These are phyloP conservation scores for Phaethon lepturus DNA, from an alignment of 2,113 vertebrate species.

Conservation along the genomic window DNA sequence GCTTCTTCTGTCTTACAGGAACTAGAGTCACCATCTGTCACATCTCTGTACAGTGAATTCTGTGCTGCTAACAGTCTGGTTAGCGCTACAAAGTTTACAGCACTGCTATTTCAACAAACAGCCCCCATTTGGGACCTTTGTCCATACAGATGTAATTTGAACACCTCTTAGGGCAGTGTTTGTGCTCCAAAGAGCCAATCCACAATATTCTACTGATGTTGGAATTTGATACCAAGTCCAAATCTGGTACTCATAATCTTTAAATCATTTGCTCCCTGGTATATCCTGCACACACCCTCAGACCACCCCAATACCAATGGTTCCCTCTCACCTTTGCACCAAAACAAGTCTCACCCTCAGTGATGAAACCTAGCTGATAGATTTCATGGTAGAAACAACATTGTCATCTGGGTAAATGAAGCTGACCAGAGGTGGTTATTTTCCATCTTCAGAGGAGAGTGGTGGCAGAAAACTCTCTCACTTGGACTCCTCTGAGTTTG, in stretches of 20 bases:
- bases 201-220: background rate
- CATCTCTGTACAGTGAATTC: background rate
- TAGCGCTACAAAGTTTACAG: background rate
- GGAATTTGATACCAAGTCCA: background rate
- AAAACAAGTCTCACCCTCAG: background rate
- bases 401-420: background rate
- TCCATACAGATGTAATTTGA: background rate
- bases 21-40: background rate
- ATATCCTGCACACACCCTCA: fast-evolving
- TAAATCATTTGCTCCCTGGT: background rate
- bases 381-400: background rate
- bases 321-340: background rate
- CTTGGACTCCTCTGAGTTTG: background rate
- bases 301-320: fast-evolving
- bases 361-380: background rate
- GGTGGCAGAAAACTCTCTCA: background rate
- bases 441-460: background rate
- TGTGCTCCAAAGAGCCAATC: background rate
- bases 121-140: background rate
- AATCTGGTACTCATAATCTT: background rate
- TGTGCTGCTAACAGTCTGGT: background rate
- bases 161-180: background rate
- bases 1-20: background rate
- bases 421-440: background rate
- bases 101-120: background rate